Evolutionary conservation across 35 echinoderm and acorn worm genomes (phyloP), one percentile per base, ranked within the genome.

Genomic region (Ptychodera flava): DNA sequence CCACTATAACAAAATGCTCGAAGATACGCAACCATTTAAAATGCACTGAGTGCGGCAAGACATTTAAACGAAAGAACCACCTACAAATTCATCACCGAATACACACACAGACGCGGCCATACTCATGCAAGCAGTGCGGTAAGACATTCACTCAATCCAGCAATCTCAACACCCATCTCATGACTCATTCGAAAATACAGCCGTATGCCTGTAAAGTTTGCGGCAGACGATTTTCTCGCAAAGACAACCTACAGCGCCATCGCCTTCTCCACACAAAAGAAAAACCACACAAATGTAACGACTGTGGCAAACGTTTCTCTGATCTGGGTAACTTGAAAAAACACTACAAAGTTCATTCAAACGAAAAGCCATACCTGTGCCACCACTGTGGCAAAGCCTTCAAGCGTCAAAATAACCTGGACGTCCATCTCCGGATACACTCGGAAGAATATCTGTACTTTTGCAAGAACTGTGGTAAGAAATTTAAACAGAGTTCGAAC

Each of bases 231-330:
- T 95, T 95, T 37, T n/a, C 87, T 0, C 35, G 78, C 1, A 31
- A 35, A n/a, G 38, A 36, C 0, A 76, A 86, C 36, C 34, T 84
- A 36, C 91, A 84, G 35, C 86, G 45, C 0, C 94, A 97, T 34
- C 82, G 85, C 64, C 38, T 90, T 1, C 85, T 78, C 15, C 94
- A 97, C 86, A 97, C 88, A 29, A 91, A 91, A 29, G 94, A 97
- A 36, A 97, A 88, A 77, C 91, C 88, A 12, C 93, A 88, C 86
- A 91, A 97, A 78, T 97, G 95, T 64, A 34, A 78, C n/a, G 84
- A 86, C 78, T 97, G 95, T 33, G 80, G 81, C 22, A 33, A 64
- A 16, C 83, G 87, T 28, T 97, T 97, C 76, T 78, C 78, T 1
- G 79, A 82, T 16, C 78, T 77, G 0, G 89, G 87, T n/a, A 84